Conservation (phyloP, 2,113 vertebrate genomes). For the Boleophthalmus pectinirostris region DNA sequence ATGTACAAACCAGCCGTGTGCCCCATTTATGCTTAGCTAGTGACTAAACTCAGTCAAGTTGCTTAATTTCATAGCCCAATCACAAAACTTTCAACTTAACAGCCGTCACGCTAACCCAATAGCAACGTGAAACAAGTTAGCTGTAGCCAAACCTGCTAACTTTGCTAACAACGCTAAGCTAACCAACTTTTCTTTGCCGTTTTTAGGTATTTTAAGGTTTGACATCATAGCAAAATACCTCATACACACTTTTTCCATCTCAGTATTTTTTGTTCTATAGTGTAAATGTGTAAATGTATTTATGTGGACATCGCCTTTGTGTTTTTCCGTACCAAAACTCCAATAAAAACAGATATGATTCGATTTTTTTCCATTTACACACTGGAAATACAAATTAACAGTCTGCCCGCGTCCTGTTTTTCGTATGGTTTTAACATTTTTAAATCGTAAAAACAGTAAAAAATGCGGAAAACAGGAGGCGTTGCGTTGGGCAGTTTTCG, state of each 20-base stretch:
- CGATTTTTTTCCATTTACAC: background rate
- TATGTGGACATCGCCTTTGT: background rate
- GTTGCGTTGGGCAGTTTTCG: slow-evolving; percentile 8
- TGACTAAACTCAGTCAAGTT: background rate
- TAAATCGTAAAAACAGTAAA: slow-evolving; percentile 7
- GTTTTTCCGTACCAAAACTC: slow-evolving; percentile 5
- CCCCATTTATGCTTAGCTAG: background rate
- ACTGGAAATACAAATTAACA: slow-evolving; percentile 9
- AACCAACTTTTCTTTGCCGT: background rate
- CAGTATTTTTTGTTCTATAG: background rate
- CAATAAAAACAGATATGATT: background rate
- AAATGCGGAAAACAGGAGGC: slow-evolving; percentile 19
- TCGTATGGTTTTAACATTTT: background rate
- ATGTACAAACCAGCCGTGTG: background rate
- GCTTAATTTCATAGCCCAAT: background rate
- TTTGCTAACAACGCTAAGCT: background rate
- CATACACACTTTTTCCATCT: background rate
- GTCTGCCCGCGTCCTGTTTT: slow-evolving; percentile 3
- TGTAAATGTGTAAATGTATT: background rate
- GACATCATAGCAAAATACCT: background rate
- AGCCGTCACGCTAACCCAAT: background rate
- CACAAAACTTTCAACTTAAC: background rate
- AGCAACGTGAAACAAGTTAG: background rate
- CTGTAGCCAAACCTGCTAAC: background rate
- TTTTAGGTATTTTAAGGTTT: background rate